Evolutionary conservation across 2,888 invertebrate genomes (phyloP).

Genomic region (Drosophila anomalipes): DNA sequence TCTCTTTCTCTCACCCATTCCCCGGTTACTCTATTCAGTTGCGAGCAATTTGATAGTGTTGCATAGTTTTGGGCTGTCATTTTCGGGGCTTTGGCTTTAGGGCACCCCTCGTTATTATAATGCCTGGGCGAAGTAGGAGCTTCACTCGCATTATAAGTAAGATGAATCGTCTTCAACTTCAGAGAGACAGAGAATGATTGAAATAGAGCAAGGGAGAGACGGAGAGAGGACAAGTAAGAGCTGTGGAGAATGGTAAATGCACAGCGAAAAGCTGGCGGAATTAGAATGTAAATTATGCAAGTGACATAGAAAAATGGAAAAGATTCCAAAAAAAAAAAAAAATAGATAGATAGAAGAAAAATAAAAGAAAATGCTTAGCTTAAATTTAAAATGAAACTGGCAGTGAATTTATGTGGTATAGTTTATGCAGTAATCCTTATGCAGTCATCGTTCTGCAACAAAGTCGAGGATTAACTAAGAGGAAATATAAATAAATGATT

Average conservation of each 20-base stretch:
- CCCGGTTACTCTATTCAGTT: slow-evolving; percentile 6
- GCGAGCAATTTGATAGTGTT: slow-evolving; percentile 69
- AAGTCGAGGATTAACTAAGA: slow-evolving; percentile 28
- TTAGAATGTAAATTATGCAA: slow-evolving; percentile 78
- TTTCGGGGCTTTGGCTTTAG: slow-evolving; percentile 48
- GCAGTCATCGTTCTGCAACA: slow-evolving; percentile 24
- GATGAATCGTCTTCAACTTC: slow-evolving; percentile 68
- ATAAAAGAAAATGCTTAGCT: slow-evolving; percentile 48
- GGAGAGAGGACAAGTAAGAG: neutral
- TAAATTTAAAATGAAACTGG: slow-evolving; percentile 49
- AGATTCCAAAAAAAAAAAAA: slow-evolving; percentile 9
- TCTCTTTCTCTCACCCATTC: neutral
- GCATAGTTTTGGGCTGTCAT: slow-evolving; percentile 66
- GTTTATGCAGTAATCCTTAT: slow-evolving; percentile 28
- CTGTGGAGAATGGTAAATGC: slow-evolving; percentile 6
- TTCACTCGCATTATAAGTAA: slow-evolving; percentile 68
- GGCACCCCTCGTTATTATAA: slow-evolving; percentile 65
- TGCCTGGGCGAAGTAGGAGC: slow-evolving; percentile 58
- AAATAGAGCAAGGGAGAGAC: neutral
- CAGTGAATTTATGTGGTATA: slow-evolving; percentile 48
- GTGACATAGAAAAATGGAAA: slow-evolving; percentile 62
- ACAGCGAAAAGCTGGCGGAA: slow-evolving; percentile 56
- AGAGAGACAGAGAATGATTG: slow-evolving; percentile 30
- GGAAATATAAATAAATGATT: slow-evolving; percentile 23
- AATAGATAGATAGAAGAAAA: slow-evolving; percentile 16